Evolutionary conservation across 92 coral and sea anemone species (phyloP).

Genomic region (Virgularia gustaviana): DNA sequence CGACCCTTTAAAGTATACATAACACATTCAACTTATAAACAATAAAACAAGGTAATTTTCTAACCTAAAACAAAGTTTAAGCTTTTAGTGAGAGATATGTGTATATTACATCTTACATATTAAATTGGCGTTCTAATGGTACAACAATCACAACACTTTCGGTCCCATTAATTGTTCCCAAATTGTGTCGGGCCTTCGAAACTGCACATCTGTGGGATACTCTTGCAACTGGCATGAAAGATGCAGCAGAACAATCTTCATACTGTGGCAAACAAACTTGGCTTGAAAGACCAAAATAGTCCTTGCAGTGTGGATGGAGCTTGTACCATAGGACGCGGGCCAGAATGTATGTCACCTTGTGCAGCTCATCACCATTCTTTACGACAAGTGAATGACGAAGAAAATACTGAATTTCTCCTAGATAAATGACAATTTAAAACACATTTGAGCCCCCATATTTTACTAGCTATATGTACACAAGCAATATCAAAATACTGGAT

Average conservation of each 20-base stretch:
- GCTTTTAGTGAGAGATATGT: too few relatives aligned
- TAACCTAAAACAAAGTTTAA: too few relatives aligned
- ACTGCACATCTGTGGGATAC: conserved; percentile 33
- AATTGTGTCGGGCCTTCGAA: conserved; percentile 1
- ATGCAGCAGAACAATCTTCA: conserved; percentile 25
- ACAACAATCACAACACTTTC: conserved; percentile 31
- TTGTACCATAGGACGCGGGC: conserved; percentile 36
- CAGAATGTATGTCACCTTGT: conserved; percentile 3
- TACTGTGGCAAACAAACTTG: conserved; percentile 34
- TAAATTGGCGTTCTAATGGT: conserved; percentile 10
- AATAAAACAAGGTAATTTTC: too few relatives aligned
- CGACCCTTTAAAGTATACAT: too few relatives aligned
- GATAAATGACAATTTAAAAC: not conserved
- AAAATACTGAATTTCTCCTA: conserved; percentile 34
- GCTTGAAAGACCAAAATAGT: conserved; percentile 38
- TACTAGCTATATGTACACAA: too few relatives aligned
- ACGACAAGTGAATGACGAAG: conserved; percentile 14
- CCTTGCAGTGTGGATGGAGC: conserved; percentile 32
- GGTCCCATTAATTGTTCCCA: conserved; percentile 2
- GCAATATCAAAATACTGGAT: too few relatives aligned
- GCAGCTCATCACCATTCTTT: conserved; percentile 10
- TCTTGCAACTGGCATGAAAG: conserved; percentile 26
- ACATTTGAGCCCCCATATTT: not conserved
- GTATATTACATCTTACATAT: conserved; percentile 26
- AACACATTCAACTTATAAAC: too few relatives aligned